Evolutionary conservation across 2,888 invertebrate genomes (phyloP), one percentile per base, ranked within the genome.

Genomic region (Melieria crassipennis): DNA sequence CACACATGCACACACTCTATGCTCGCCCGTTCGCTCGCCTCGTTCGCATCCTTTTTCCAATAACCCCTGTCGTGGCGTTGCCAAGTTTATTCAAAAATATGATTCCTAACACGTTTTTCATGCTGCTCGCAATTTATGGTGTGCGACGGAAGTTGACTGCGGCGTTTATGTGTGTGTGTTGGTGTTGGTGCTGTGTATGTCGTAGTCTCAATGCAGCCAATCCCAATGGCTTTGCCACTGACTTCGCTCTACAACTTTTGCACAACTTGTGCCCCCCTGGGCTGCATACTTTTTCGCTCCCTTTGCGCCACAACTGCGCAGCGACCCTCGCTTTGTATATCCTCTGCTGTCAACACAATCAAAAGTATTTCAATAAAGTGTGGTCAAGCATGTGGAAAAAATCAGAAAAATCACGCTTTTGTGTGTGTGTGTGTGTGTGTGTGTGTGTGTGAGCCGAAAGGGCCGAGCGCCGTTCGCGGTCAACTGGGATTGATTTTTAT

Each of bases 381-480:
- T 57, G 57, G 57, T 57, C 16, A n/a, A 56, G 13, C 30, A 9
- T 57, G 16, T 57, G 16, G 52, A 11, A 13, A 30, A 30, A 30
- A 30, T 30, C 30, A 30, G 30, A 30, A 30, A 30, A 30, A 30
- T 3, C 30, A 30, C 30, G 30, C 30, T 3, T 50, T 3, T 43
- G 30, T 52, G 43, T 64, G 11, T 6, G 2, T 13, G 11, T 58
- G 13, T 4, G 63, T 48, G 46, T 60, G 42, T 67, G 57, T 62
- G 63, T 63, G 46, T 7, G 50, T 60, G 43, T 4, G 4, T 66
- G 13, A 48, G 47, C 46, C 13, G 16, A 11, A 1, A 58, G 58
- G 56, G 6, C 46, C 65, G 62, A 70, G 63, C 65, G 66, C 71
- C 69, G 71, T 30, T 30, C 30, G 30, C 3, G 30, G 30, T 30